Conservation (phyloP, 1,140 invertebrate genomes). For the Chelonus insularis region DNA sequence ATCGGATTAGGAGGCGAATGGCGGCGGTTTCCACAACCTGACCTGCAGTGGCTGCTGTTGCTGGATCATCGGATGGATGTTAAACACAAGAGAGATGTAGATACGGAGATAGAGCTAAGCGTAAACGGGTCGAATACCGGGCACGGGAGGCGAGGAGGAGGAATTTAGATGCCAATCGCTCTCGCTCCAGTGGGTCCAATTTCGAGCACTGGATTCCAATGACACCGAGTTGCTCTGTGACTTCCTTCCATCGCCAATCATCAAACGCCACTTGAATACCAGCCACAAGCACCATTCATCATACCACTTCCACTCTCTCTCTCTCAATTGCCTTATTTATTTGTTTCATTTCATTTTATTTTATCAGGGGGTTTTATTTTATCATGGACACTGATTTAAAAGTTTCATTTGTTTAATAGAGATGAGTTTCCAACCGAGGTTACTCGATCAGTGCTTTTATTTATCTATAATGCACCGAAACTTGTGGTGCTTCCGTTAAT, state of each 20-base stretch:
- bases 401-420: too few relatives aligned
- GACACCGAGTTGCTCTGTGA: slow-evolving; percentile 23
- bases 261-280: slow-evolving; percentile 6
- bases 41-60: not conserved
- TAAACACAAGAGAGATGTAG: not conserved
- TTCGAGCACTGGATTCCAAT: slow-evolving; percentile 22
- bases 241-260: slow-evolving; percentile 11
- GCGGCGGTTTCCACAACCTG: slow-evolving; percentile 1
- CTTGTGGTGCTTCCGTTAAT: too few relatives aligned
- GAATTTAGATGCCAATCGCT: slow-evolving; percentile 34
- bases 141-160: slow-evolving; percentile 26
- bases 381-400: too few relatives aligned
- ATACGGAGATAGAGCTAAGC: slow-evolving; percentile 6
- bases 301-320: too few relatives aligned
- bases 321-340: too few relatives aligned
- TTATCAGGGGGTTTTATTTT: too few relatives aligned
- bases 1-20: slow-evolving; percentile 30
- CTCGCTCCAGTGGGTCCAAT: slow-evolving; percentile 12
- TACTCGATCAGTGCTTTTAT: too few relatives aligned
- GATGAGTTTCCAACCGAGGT: too few relatives aligned
- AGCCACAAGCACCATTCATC: too few relatives aligned
- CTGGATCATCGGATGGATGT: not conserved
- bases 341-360: too few relatives aligned
- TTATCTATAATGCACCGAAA: too few relatives aligned
- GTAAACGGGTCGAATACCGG: slow-evolving; percentile 20